A percentile compares a stretch with the other conserved stretches of the same genome.
Evolutionary conservation across 2,888 invertebrate genomes (phyloP).

Genomic region (Axea sp.): DNA sequence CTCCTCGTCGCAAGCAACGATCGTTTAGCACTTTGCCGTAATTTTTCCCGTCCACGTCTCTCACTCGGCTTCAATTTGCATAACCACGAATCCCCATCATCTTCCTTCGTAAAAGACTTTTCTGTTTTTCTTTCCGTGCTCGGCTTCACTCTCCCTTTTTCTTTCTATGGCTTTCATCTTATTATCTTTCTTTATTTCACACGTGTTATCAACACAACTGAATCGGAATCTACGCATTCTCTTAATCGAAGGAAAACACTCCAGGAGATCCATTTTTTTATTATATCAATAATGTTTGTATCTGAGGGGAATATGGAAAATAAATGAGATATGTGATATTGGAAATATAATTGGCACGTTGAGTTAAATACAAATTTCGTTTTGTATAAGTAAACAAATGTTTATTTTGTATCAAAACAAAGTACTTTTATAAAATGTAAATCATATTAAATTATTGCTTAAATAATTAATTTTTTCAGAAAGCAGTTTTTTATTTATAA

Average conservation of each 20-base stretch:
- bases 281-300: slow-evolving; percentile 54
- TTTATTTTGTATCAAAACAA: no score
- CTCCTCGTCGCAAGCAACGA: slow-evolving; percentile 69
- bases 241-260: slow-evolving; percentile 76
- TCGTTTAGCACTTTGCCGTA: slow-evolving; percentile 79
- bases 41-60: slow-evolving; percentile 74
- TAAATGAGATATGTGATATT: slow-evolving; percentile 12
- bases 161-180: slow-evolving; percentile 16
- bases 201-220: slow-evolving; percentile 54
- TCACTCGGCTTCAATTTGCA: slow-evolving; percentile 73
- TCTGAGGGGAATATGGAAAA: slow-evolving; percentile 12
- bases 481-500: no score
- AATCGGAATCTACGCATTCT: slow-evolving; percentile 71
- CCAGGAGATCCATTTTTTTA: slow-evolving; percentile 69
- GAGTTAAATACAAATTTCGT: no score
- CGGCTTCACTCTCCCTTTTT: slow-evolving; percentile 4
- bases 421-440: no score
- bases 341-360: slow-evolving; percentile 24
- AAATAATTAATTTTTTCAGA: no score
- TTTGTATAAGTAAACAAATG: no score
- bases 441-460: no score
- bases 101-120: slow-evolving; percentile 49
- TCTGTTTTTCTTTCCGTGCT: slow-evolving; percentile 45
- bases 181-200: slow-evolving; percentile 56
- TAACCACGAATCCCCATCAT: slow-evolving; percentile 70